Evolutionary conservation across 1,140 invertebrate species (phyloP), one percentile per base, ranked within the genome.

Genomic region (Anoplophora glabripennis): DNA sequence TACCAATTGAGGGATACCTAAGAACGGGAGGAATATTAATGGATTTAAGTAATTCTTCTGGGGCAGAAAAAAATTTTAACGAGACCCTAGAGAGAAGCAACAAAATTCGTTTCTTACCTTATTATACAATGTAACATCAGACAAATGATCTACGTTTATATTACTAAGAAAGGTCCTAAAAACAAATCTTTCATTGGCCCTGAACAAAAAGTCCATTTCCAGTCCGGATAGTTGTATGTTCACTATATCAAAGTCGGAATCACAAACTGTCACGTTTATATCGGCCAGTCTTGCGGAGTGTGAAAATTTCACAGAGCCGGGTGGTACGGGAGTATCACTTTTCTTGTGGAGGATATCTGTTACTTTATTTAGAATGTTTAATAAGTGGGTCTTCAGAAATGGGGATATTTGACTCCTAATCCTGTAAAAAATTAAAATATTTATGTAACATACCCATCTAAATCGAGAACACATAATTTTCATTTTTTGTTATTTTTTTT

Each of bases 111-210:
- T 33, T 15, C 56, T 78, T 78, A 89, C 89, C 76, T 89, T 89
- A 0, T 84, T 81, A 70, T 91, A 92, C 3, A 92, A 76, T n/a
- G 88, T 90, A 40, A 86, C 81, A 57, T 88, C 84, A 33, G 84
- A 84, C 3, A 90, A 71, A 75, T 92, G 89, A 65, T 91, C 86
- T 10, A 91, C 76, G 12, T 80, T 78, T 11, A 92, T 71, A 12
- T 83, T 83, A 44, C 83, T 83, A 0, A 92, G 75, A 69, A 85
- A 86, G 37, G 83, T 80, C 57, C 87, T 80, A 57, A 92, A 80
- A 21, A 89, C 85, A 77, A 89, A 88, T 64, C 87, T 79, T 64
- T 90, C 88, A 69, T 90, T 87, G n/a, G 87, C 87, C 74, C 89
- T 85, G 69, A 89, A 88, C 52, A 89, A 81, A 69, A 86, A 87